Conservation (phyloP, 2,113 vertebrate species). For the Entelurus aequoreus region DNA sequence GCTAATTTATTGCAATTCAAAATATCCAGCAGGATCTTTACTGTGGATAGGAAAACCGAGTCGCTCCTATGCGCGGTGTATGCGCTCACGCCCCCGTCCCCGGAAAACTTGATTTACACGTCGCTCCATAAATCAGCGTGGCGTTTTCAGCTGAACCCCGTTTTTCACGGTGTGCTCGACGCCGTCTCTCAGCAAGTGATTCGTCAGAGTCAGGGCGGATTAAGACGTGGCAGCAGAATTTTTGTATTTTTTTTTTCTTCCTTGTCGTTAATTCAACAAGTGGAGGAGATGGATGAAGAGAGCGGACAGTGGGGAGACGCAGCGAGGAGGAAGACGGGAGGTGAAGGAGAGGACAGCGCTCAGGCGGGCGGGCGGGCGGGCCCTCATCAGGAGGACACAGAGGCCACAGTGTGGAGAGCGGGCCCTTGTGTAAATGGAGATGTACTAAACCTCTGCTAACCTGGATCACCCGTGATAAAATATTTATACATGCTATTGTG, state of each 20-base stretch:
- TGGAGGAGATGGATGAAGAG: conserved; percentile 13
- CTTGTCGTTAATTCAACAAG: conserved; percentile 23
- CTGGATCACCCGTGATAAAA: conserved; percentile 74
- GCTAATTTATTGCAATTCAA: conserved; percentile 57
- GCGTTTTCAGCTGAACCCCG: conserved; percentile 64
- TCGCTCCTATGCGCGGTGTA: conserved; percentile 43
- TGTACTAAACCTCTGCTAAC: conserved; percentile 76
- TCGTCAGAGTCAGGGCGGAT: conserved; percentile 47
- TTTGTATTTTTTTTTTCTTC: neutral
- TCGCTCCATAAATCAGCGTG: conserved; percentile 54
- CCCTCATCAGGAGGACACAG: conserved; percentile 51
- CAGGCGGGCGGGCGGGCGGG: neutral
- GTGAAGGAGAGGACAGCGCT: conserved; percentile 54
- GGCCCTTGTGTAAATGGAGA: conserved; percentile 73
- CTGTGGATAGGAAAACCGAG: conserved; percentile 48
- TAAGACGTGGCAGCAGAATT: conserved; percentile 35
- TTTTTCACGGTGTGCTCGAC: conserved; percentile 55
- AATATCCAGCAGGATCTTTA: conserved; percentile 46
- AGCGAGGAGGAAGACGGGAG: conserved; percentile 45
- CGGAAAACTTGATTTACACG: conserved; percentile 50
- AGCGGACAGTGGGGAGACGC: conserved; percentile 11
- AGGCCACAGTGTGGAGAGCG: conserved; percentile 58
- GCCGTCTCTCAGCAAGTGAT: conserved; percentile 55
- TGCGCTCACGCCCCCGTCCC: neutral
- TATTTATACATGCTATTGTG: conserved; percentile 81